Evolutionary conservation across 37 sponge, comb jelly and placozoan species (phyloP), one percentile per base, ranked within the genome.

Genomic region (Theonella swinhoei): DNA sequence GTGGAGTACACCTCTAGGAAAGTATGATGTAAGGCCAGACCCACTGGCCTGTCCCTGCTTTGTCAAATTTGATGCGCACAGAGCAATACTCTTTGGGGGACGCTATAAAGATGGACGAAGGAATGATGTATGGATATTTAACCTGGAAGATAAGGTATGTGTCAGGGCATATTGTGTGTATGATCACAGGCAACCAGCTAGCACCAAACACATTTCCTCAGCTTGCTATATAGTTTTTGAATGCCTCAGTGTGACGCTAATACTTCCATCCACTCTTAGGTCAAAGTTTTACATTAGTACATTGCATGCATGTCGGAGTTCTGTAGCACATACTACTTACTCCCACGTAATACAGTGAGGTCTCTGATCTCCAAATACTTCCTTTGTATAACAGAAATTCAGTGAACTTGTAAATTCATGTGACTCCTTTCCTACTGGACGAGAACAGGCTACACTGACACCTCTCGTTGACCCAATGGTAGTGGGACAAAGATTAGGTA

Each of bases 11-110:
- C 69, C 75, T 26, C 59, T 85, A 40, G 77, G 42, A 2, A 58
- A 79, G 32, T 43, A 58, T 3, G 75, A 32, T 8, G 20, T 8
- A 25, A 78, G 90, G 22, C 91, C 87, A 25, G 59, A 63, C 20
- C 91, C 87, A 11, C 22, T 81, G 1, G 63, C 74, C 34, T 64
- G 70, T 0, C 39, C 40, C 42, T 30, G 67, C 32, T 76, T 91
- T 61, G 30, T 64, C 34, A 85, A 75, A 64, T 64, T 76, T 82
- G 77, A 86, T 47, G 1, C 63, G 3, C 60, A 77, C 26, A 63
- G 72, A 26, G 91, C 87, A 63, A 32, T 85, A 4, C 58, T 89
- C 22, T 91, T 77, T 72, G 91, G 91, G 22, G 91, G 91, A 0
- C 40, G 68, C 3, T 39, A 42, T 5, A 24, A 4, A 3, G 14